Conservation (phyloP, 2,113 vertebrate species). For the Tamias sibiricus region DNA sequence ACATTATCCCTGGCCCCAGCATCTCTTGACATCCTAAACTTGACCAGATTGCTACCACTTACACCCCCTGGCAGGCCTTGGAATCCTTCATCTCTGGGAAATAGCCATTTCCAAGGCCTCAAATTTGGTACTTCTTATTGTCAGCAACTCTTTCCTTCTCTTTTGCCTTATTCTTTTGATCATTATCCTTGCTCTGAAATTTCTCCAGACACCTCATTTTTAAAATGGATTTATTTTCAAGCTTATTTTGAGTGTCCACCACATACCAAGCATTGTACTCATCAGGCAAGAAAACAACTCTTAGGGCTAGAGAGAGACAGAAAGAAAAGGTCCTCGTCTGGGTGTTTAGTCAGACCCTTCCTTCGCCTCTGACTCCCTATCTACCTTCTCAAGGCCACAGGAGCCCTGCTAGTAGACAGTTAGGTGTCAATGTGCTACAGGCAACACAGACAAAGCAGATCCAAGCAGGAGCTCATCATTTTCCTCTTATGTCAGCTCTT, state of each 20-base stretch:
- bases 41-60: neutral
- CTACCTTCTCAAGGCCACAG: neutral
- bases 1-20: neutral
- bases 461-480: neutral
- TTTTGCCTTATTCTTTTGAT: neutral
- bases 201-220: constrained; percentile 29
- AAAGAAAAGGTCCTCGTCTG: neutral
- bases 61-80: neutral
- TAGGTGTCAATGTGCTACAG: neutral
- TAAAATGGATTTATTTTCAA: neutral
- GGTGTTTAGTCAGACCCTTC: neutral
- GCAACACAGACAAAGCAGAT: neutral
- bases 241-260: neutral
- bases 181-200: neutral
- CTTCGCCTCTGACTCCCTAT: neutral
- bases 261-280: neutral
- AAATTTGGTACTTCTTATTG: neutral
- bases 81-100: neutral
- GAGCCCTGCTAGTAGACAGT: neutral
- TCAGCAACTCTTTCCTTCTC: neutral
- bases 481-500: neutral
- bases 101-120: neutral
- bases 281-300: neutral
- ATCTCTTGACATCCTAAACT: neutral
- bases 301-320: neutral